Conservation (phyloP, 1,140 invertebrate genomes). For the Drosophila triauraria region DNA sequence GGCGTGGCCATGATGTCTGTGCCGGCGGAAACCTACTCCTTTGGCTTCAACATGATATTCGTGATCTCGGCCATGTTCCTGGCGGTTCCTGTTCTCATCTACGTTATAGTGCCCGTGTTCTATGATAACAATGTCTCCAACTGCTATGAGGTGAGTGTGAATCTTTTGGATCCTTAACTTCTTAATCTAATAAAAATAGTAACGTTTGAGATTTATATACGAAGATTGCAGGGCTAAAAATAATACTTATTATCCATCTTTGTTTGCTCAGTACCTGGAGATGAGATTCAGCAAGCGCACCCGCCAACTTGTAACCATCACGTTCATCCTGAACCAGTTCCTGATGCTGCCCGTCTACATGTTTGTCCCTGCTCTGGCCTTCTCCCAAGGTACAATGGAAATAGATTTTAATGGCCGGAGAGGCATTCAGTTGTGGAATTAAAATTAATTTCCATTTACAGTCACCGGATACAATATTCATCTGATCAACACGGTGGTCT, state of each 20-base stretch:
- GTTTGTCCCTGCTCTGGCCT: conserved; percentile 90
- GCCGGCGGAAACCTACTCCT: conserved; percentile 92
- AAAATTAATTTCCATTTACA: conserved; percentile 81
- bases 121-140: conserved; percentile 92
- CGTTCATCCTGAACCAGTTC: conserved; percentile 87
- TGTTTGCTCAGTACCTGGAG: conserved; percentile 88
- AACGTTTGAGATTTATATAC: neutral
- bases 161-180: neutral
- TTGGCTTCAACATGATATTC: conserved; percentile 89
- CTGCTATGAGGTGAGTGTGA: conserved; percentile 90
- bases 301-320: conserved; percentile 87
- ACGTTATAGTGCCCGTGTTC: conserved; percentile 93
- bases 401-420: conserved; percentile 35
- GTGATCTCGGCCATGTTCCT: conserved; percentile 88
- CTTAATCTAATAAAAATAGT: neutral
- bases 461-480: conserved; percentile 92
- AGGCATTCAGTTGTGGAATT: neutral
- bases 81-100: conserved; percentile 88
- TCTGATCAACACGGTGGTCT: conserved; percentile 89
- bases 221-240: neutral
- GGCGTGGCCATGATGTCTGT: conserved; percentile 92
- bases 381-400: conserved; percentile 89
- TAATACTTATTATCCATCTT: neutral
- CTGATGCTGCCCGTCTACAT: conserved; percentile 75
- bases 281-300: conserved; percentile 88